Evolutionary conservation across 2,888 invertebrate genomes (phyloP).

Genomic region (Leistus spinibarbis): DNA sequence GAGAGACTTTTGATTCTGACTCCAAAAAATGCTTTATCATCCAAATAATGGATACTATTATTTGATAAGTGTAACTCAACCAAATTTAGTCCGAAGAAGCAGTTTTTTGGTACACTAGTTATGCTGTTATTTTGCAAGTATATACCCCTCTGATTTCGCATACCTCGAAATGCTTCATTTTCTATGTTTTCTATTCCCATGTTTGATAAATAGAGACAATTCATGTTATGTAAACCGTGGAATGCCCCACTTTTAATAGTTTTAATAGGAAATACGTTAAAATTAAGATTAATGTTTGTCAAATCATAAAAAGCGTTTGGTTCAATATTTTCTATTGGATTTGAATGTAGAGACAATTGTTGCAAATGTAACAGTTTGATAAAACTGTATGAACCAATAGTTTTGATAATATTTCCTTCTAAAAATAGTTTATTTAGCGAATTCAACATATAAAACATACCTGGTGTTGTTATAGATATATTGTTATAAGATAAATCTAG

Average conservation of each 20-base stretch:
- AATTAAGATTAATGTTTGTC: background rate
- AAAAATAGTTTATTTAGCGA: constrained; percentile 14
- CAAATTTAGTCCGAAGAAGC: constrained; percentile 14
- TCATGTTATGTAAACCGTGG: constrained; percentile 2
- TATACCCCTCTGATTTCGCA: background rate
- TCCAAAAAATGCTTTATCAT: background rate
- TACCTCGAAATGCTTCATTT: constrained; percentile 11
- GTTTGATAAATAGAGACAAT: background rate
- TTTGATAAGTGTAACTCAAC: constrained; percentile 18
- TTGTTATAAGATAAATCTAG: constrained; percentile 30
- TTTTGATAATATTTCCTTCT: constrained; percentile 7
- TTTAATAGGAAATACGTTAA: constrained; percentile 8
- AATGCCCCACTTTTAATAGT: constrained; percentile 14
- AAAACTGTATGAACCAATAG: constrained; percentile 16
- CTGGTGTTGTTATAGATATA: constrained; percentile 4
- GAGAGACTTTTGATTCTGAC: constrained; percentile 9
- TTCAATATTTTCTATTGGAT: constrained; percentile 17
- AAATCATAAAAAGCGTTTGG: constrained; percentile 20
- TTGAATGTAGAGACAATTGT: constrained; percentile 4
- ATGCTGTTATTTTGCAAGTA: background rate
- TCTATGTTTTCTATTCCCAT: constrained; percentile 9
- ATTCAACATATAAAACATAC: constrained; percentile 4
- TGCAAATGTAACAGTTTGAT: constrained; percentile 3
- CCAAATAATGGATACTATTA: constrained; percentile 18
- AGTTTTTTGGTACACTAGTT: background rate